phyloP scores from a whole-genome alignment of 2,797 vertebrate genomes.

The Mus minutoides region DNA sequence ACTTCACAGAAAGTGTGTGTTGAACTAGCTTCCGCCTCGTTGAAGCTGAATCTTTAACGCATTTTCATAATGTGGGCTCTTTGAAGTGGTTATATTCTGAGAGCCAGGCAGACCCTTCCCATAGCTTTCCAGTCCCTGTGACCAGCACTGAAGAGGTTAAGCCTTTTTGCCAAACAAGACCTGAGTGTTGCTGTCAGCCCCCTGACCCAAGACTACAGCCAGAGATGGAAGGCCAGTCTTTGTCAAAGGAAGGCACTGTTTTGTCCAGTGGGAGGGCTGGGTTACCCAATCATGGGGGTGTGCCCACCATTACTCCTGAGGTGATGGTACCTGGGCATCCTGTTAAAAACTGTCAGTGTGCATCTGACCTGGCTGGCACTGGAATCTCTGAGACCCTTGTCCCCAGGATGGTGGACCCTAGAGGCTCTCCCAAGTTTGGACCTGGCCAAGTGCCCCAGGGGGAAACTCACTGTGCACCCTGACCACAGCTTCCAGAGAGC shows the following conservation, averaged over 20 bases:
- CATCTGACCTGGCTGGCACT: not conserved
- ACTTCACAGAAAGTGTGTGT: not conserved
- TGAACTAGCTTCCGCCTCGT: not conserved
- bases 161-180: not conserved
- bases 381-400: not conserved
- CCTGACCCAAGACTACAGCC: not conserved
- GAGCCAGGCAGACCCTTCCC: not conserved
- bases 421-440: not conserved
- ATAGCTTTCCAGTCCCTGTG: not conserved
- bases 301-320: not conserved
- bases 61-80: not conserved
- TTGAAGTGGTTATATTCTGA: not conserved
- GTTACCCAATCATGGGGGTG: not conserved
- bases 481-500: slow-evolving; percentile 94
- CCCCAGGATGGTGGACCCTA: not conserved
- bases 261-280: not conserved
- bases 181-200: not conserved
- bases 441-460: not conserved
- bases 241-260: not conserved
- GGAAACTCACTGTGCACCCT: slow-evolving; percentile 94
- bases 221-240: not conserved
- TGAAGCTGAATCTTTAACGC: not conserved
- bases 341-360: not conserved
- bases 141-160: not conserved
- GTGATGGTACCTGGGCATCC: not conserved